phyloP scores from a whole-genome alignment of 2,888 invertebrate species.

The Drosophila mayaguana region DNA sequence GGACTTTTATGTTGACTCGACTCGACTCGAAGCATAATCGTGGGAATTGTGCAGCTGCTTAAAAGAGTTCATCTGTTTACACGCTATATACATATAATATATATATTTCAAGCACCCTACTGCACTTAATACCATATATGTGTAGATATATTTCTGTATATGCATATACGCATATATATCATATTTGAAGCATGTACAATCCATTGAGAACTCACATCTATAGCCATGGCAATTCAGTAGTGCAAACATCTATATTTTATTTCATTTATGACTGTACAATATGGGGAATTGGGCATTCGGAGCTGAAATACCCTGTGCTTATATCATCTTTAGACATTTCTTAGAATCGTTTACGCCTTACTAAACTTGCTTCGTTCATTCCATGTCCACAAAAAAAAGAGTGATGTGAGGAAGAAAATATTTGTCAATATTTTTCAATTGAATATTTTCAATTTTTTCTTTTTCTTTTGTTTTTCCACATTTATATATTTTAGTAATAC shows the following conservation, averaged over 20 bases:
- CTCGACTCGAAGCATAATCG: conserved; percentile 22
- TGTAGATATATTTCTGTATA: background rate
- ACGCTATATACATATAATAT: background rate
- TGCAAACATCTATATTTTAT: conserved; percentile 22
- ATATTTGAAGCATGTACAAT: conserved; percentile 26
- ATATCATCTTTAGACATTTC: background rate
- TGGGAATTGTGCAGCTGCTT: conserved; percentile 11
- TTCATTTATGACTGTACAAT: conserved; percentile 37
- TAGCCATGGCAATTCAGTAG: conserved; percentile 43
- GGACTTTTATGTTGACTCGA: conserved; percentile 35
- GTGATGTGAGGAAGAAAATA: conserved; percentile 32
- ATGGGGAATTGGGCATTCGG: conserved; percentile 7
- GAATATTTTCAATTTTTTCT: conserved; percentile 9
- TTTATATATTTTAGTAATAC: conserved; percentile 73
- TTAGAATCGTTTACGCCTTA: conserved; percentile 14
- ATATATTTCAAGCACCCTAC: conserved; percentile 38
- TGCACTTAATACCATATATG: background rate
- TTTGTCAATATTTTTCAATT: conserved; percentile 20
- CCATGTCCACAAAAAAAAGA: conserved; percentile 4
- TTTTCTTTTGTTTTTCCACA: conserved; percentile 39
- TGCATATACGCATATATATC: conserved; percentile 11
- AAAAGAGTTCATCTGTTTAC: conserved; percentile 3
- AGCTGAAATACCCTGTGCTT: conserved; percentile 17
- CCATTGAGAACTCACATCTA: conserved; percentile 9
- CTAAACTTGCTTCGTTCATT: background rate